Evolutionary conservation across 2,113 vertebrate species (phyloP), one percentile per base, ranked within the genome.

Genomic region (Pagrus major): DNA sequence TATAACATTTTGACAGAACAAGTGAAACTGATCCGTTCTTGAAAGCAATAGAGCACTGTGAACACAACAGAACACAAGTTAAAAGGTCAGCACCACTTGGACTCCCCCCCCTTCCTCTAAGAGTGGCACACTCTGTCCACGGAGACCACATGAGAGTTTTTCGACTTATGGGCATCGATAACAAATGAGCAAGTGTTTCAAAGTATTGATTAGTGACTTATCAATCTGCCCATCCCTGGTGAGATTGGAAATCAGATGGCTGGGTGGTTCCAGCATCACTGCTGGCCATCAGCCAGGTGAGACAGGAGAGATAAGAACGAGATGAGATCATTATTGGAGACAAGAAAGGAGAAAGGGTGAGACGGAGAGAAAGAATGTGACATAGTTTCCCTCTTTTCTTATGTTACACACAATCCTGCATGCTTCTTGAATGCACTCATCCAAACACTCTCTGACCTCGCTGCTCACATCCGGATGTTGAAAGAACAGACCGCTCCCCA

Each of bases 241-340:
- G 63, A 80, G 92, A 84, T 80, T 88, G 88, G 82, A 94, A 93
- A 96, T 96, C 87, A 92, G 93, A 66, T 63, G 9, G 83, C 85
- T 69, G 16, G 84, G 92, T 91, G 2, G 85, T 93, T 95, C 91
- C 91, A 93, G 94, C 93, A 89, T 93, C 75, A 93, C 89, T 92
- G 23, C n/a, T 95, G 96, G 95, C 96, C 89, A 83, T 16, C 78
- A 91, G 94, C 96, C 94, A 95, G 92, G 90, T 92, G 90, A 89
- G 92, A 90, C 49, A 76, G 27, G 52, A 54, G 70, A 72, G 33
- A 69, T 29, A 51, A 73, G 59, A 74, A 74, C 31, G n/a, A 49
- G 18, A 27, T 56, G 92, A 96, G 94, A 93, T 94, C 89, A 93
- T 71, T 89, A 92, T 91, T 87, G 92, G 92, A 93, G 93, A 84